Conservation (phyloP, 2,797 vertebrate genomes). For the Prunella strophiata region DNA sequence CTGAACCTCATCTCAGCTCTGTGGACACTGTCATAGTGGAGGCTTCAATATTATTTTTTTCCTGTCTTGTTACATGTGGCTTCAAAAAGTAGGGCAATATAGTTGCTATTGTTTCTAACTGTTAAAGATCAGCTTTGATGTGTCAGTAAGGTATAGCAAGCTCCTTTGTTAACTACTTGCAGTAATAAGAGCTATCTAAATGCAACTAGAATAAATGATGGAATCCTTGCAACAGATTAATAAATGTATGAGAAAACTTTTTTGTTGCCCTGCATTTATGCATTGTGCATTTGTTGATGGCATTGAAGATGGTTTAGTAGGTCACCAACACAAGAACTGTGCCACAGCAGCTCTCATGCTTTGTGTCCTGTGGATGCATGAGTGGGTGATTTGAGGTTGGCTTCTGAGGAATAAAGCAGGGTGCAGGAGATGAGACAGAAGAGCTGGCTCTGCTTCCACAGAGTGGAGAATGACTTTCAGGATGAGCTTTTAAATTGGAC, state of each 20-base stretch:
- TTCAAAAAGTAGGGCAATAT: not conserved
- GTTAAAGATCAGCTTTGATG: not conserved
- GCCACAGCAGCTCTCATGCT: not conserved
- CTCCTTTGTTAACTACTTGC: not conserved
- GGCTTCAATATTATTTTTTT: not conserved
- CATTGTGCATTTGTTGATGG: not conserved
- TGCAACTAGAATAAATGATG: not conserved
- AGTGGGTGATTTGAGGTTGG: not conserved
- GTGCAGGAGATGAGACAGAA: not conserved
- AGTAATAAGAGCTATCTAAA: not conserved
- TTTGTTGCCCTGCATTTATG: not conserved
- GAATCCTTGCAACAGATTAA: not conserved
- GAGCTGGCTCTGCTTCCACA: not conserved
- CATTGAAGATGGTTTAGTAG: not conserved
- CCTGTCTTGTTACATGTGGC: not conserved
- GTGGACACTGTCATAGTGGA: not conserved
- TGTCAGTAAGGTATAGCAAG: not conserved
- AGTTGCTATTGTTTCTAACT: not conserved
- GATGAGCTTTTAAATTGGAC: not conserved
- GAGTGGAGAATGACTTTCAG: not conserved
- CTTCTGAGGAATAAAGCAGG: not conserved
- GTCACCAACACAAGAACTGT: not conserved
- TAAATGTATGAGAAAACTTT: not conserved
- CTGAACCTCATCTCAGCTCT: not conserved
- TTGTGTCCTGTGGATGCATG: not conserved